These are phyloP conservation scores for Ophonus ardosiacus DNA, from an alignment of 2,888 invertebrate genomes.

Conservation along the genomic window DNA sequence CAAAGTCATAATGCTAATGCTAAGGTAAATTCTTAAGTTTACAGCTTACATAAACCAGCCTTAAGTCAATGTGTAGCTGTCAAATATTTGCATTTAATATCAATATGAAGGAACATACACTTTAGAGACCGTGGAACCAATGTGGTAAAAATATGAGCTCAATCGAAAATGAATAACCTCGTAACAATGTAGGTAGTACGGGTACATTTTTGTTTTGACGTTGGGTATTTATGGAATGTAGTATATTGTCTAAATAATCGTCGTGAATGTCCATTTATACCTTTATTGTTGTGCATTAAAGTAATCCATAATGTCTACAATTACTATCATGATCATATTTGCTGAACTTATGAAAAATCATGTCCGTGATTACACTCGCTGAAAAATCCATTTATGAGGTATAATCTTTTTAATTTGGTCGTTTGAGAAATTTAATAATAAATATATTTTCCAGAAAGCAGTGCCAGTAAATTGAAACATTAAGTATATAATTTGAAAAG, in stretches of 20 bases:
- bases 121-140: too few species aligned
- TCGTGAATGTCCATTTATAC: neutral
- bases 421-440: constrained; percentile 32
- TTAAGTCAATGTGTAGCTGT: too few species aligned
- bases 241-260: neutral
- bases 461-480: constrained; percentile 43
- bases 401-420: constrained; percentile 35
- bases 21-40: too few species aligned
- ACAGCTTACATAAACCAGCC: too few species aligned
- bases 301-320: neutral
- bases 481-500: constrained; percentile 44
- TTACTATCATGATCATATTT: neutral
- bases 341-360: neutral
- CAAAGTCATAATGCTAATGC: too few species aligned
- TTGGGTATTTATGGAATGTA: neutral
- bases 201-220: too few species aligned
- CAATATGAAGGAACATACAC: too few species aligned
- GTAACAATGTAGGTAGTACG: too few species aligned
- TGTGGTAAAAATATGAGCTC: too few species aligned
- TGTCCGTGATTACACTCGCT: neutral
- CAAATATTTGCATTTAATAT: too few species aligned
- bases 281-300: neutral
- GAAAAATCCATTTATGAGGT: constrained; percentile 29
- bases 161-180: too few species aligned
- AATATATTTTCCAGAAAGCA: constrained; percentile 46